phyloP scores from a whole-genome alignment of 2,888 invertebrate genomes.

The Phoronis australis region DNA sequence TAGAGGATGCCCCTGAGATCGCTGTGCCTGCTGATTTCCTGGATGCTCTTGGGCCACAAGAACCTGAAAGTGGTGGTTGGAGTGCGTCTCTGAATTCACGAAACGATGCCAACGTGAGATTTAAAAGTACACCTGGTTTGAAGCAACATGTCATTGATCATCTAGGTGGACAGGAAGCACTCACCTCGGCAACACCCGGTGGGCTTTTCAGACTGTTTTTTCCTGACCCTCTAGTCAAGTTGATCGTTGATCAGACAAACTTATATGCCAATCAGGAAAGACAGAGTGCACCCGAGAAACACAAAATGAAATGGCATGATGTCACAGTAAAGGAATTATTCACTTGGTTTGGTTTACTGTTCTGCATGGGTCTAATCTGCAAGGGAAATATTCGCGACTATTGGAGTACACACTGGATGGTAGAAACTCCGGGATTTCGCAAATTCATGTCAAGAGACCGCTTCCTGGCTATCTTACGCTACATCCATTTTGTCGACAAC shows the following conservation, averaged over 20 bases:
- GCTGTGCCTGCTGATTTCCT: too few species aligned
- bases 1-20: too few species aligned
- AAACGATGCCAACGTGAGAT: too few species aligned
- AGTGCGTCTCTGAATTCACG: too few species aligned
- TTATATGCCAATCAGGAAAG: not conserved
- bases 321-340: slow-evolving; percentile 1
- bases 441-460: slow-evolving; percentile 1
- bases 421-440: not conserved
- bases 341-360: not conserved
- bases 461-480: slow-evolving; percentile 1
- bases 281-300: not conserved
- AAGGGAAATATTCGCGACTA: not conserved
- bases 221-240: not conserved
- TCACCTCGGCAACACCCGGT: too few species aligned
- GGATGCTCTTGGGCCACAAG: too few species aligned
- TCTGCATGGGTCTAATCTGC: slow-evolving; percentile 4
- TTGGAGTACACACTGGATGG: slow-evolving; percentile 1
- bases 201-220: too few species aligned
- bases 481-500: slow-evolving; percentile 4
- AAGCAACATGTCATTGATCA: too few species aligned
- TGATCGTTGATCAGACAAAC: not conserved
- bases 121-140: too few species aligned
- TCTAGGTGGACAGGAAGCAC: too few species aligned
- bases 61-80: too few species aligned
- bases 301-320: not conserved